Evolutionary conservation across 2,888 invertebrate species (phyloP), one percentile per base, ranked within the genome.

Genomic region (Adelphocoris suturalis): DNA sequence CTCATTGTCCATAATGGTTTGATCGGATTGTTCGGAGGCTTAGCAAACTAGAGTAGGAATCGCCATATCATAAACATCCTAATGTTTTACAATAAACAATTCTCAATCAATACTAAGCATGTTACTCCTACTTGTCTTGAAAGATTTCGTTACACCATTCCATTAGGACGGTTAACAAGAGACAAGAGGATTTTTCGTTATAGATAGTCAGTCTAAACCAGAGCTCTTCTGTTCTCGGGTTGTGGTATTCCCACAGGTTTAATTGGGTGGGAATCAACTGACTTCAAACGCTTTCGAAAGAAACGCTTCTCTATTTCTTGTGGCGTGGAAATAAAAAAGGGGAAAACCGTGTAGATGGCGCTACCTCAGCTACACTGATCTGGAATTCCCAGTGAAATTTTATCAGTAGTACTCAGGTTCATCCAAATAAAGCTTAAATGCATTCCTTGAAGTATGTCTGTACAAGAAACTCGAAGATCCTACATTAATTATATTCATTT

Each of bases 201-300:
- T 37, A 37, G 37, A 68, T 68, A 68, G 61, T 23, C 14, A 52
- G 37, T 7, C 37, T 68, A 13, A 68, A 68, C 68, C 68, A 68
- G 23, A n/a, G 23, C 13, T 23, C 68, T 68, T 68, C 23, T 68
- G 68, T 68, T 68, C 68, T 11, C 23, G 27, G 23, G 23, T 68
- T 27, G 68, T 12, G 23, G 68, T 68, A 27, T 68, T 82, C 82
- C 52, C 82, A 82, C 27, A 82, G 48, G 23, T 23, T 52, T 48
- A 82, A 82, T 82, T 82, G 48, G 82, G 47, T 82, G 82, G 52
- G 82, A 82, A 82, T 48, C 68, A 68, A 68, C 68, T 68, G 23
- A 19, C 68, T 68, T 68, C 68, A 68, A 68, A 68, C 68, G 68
- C 68, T 68, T 23, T 23, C 9, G 23, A 19, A 68, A 23, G 27